Evolutionary conservation across 23 tunicate species (phyloP).

Genomic region (Halocynthia roretzi): DNA sequence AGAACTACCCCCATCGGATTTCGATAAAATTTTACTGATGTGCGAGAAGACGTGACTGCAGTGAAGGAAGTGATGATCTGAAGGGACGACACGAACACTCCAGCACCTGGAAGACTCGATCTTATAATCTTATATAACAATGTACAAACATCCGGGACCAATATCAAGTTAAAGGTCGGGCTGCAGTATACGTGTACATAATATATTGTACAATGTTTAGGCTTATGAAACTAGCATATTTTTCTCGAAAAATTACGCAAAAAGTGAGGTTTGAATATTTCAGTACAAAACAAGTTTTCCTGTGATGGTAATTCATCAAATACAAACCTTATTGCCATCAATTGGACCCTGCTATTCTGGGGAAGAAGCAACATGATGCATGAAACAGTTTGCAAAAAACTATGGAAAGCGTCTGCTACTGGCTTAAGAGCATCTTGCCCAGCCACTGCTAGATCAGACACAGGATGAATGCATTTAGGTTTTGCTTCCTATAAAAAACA

Average conservation of each 20-base stretch:
- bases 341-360: slow-evolving; percentile 59
- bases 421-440: slow-evolving; percentile 57
- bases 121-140: too few relatives aligned
- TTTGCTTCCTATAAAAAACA: slow-evolving; percentile 20
- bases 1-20: slow-evolving; percentile 19
- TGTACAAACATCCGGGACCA: too few relatives aligned
- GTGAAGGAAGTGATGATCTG: slow-evolving; percentile 66
- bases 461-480: slow-evolving; percentile 44
- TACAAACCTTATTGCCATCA: slow-evolving; percentile 53
- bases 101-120: slow-evolving; percentile 29
- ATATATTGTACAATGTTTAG: too few relatives aligned
- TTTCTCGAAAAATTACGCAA: too few relatives aligned
- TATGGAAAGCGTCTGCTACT: slow-evolving; percentile 54
- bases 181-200: too few relatives aligned
- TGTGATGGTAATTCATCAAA: too few relatives aligned
- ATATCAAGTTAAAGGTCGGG: too few relatives aligned
- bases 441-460: slow-evolving; percentile 38
- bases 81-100: slow-evolving; percentile 55
- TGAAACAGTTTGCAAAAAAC: slow-evolving; percentile 55
- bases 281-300: too few relatives aligned
- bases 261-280: too few relatives aligned
- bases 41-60: slow-evolving; percentile 58
- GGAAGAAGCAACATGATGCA: slow-evolving; percentile 64
- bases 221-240: too few relatives aligned
- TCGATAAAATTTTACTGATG: slow-evolving; percentile 62